Evolutionary conservation across 2,113 vertebrate genomes (phyloP), one percentile per base, ranked within the genome.

Genomic region (Colossoma macropomum): DNA sequence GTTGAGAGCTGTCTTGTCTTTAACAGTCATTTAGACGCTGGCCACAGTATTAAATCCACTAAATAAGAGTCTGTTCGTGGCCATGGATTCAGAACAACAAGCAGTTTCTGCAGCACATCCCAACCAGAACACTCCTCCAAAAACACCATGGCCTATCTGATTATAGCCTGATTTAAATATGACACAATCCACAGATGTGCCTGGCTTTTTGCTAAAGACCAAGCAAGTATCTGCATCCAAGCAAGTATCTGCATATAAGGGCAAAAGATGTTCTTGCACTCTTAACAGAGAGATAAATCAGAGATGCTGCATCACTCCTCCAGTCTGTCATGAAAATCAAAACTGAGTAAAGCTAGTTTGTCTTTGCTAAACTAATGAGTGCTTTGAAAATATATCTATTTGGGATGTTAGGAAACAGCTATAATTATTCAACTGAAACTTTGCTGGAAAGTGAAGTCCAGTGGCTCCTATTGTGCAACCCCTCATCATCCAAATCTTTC

Each of bases 261-360:
- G 5, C 56, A 60, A 59, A n/a, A 23, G 56, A 60, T 60, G 23
- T 60, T 60, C 56, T 60, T n/a, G 56, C 21, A 6, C 52, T 60
- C 21, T n/a, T 60, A 60, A 60, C 56, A n/a, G 56, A 60, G 56
- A n/a, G 56, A 60, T 60, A 60, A 60, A 60, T 60, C 56, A 60
- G 21, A 7, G 21, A n/a, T n/a, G 21, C 56, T 60, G 25, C 56
- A n/a, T 60, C 56, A 60, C 56, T 60, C 56, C 23, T n/a, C 21
- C 56, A 60, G 21, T 60, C 25, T n/a, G 21, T n/a, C 7, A n/a
- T 60, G 56, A 10, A 60, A n/a, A 60, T 60, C 3, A 60, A 60
- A 60, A n/a, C 56, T n/a, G n/a, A n/a, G n/a, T n/a, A n/a, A n/a
- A 60, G 6, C 6, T n/a, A 60, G 23, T 60, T 60, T 15, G 13